phyloP scores from a whole-genome alignment of 2,113 vertebrate genomes.

The Tonatia bakeri region DNA sequence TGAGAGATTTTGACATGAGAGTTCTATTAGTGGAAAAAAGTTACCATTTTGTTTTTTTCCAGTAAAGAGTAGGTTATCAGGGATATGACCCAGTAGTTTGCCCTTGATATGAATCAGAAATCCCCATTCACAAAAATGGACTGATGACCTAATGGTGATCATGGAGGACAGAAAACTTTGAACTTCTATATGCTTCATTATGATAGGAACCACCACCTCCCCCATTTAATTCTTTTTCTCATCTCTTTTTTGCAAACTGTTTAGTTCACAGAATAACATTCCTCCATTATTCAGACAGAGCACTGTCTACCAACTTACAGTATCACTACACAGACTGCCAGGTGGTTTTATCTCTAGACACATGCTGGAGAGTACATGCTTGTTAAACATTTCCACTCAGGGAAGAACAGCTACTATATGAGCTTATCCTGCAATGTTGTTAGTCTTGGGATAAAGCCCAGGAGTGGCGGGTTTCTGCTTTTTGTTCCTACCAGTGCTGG shows the following conservation, averaged over 20 bases:
- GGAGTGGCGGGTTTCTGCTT: background rate
- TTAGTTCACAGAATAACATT: background rate
- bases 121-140: background rate
- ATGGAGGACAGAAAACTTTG: background rate
- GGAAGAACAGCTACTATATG: background rate
- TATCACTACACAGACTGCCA: background rate
- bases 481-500: background rate
- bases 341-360: background rate
- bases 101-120: background rate
- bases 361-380: background rate
- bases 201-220: background rate
- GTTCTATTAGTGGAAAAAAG: background rate
- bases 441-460: slow-evolving; percentile 3
- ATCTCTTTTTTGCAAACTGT: background rate
- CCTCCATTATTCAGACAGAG: background rate
- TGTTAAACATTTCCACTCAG: background rate
- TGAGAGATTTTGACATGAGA: background rate
- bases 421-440: background rate
- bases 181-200: background rate
- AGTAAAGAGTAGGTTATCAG: background rate
- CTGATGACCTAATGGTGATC: background rate
- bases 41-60: background rate
- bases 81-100: background rate
- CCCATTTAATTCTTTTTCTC: background rate
- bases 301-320: background rate